A percentile compares a stretch with the other conserved stretches of the same genome.
Evolutionary conservation across 2,113 vertebrate genomes (phyloP).

Genomic region (Fregata magnificens): DNA sequence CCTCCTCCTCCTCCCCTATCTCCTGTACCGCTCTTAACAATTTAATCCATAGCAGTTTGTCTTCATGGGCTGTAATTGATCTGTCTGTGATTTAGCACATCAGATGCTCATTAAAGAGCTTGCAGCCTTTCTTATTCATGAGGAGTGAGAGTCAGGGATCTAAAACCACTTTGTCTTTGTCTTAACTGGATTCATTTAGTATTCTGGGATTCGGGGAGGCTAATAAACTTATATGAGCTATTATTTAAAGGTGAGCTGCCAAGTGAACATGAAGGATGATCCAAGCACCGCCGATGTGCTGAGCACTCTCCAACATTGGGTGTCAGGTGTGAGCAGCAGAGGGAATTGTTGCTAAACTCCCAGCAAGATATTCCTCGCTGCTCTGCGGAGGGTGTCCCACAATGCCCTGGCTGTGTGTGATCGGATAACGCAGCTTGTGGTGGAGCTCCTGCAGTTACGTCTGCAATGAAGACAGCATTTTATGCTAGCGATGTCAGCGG

Average conservation of each 20-base stretch:
- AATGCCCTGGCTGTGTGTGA: fast-evolving
- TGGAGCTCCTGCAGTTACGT: background rate
- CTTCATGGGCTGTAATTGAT: constrained; percentile 44
- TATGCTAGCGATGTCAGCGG: background rate
- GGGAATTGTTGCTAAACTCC: background rate
- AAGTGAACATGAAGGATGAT: background rate
- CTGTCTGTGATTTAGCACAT: constrained; percentile 51
- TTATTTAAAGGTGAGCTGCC: constrained; percentile 53
- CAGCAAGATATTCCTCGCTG: background rate
- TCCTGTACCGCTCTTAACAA: background rate
- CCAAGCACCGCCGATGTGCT: fast-evolving
- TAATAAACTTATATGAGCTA: constrained; percentile 3
- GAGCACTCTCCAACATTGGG: fast-evolving
- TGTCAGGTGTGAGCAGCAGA: background rate
- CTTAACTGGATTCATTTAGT: constrained; percentile 14
- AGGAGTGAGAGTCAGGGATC: background rate
- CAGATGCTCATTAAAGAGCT: constrained; percentile 45
- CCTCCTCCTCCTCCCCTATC: background rate
- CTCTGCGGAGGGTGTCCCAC: background rate
- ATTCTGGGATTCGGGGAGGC: background rate
- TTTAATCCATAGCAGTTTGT: constrained; percentile 35
- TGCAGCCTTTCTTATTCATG: constrained; percentile 34
- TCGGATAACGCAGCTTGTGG: background rate
- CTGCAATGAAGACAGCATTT: background rate
- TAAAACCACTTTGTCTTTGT: constrained; percentile 35